phyloP scores from a whole-genome alignment of 2,888 invertebrate genomes.

The Agriopis leucophaearia region DNA sequence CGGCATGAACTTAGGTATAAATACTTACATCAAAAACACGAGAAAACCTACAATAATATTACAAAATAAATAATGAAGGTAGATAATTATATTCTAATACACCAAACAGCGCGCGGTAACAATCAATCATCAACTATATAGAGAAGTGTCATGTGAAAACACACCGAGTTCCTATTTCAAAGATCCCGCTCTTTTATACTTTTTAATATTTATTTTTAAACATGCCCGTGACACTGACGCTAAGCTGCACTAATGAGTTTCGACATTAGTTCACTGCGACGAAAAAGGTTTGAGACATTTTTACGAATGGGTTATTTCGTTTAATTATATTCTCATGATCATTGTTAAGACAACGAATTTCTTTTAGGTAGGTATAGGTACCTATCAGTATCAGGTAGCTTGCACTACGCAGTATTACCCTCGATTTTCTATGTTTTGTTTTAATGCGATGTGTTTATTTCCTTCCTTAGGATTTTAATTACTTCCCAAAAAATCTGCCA shows the following conservation, averaged over 20 bases:
- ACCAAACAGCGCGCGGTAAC: constrained; percentile 49
- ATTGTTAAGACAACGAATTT: neutral
- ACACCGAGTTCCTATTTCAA: constrained; percentile 77
- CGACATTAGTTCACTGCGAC: constrained; percentile 78
- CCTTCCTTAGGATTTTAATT: too few species aligned
- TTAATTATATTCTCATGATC: constrained; percentile 12
- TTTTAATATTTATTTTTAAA: constrained; percentile 73
- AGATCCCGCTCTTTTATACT: constrained; percentile 65
- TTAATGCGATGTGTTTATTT: too few species aligned
- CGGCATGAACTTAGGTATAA: neutral
- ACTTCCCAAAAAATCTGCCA: too few species aligned
- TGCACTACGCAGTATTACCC: too few species aligned
- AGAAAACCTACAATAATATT: neutral
- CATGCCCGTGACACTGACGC: constrained; percentile 83
- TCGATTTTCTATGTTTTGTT: too few species aligned
- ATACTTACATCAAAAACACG: neutral
- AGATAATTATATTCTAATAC: constrained; percentile 6
- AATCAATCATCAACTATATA: constrained; percentile 71
- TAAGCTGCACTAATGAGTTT: constrained; percentile 83
- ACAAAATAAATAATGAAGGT: neutral
- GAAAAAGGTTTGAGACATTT: constrained; percentile 67
- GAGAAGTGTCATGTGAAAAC: constrained; percentile 63
- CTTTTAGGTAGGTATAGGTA: too few species aligned
- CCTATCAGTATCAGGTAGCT: too few species aligned
- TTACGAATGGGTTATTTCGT: constrained; percentile 71